Conservation (phyloP, 2,113 vertebrate genomes). For the Perca flavescens region DNA sequence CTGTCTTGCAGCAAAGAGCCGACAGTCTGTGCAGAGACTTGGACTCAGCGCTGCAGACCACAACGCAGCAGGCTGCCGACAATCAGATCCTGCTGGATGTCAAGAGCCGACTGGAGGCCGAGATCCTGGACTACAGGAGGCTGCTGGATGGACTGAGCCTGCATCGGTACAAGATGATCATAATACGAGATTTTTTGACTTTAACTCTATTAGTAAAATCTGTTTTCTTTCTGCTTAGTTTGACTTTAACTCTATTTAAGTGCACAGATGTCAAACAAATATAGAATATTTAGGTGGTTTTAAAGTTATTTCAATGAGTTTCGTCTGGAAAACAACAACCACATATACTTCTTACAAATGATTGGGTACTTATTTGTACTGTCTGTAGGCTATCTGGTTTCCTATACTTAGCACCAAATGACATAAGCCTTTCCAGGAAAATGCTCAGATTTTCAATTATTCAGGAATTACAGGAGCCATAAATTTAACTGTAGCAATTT, state of each 20-base stretch:
- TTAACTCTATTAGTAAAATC: too few species aligned
- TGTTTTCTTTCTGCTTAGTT: too few species aligned
- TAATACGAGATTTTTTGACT: too few species aligned
- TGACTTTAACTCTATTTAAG: too few species aligned
- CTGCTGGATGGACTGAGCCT: conserved; percentile 9
- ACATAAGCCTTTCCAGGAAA: not conserved
- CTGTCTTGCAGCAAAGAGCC: conserved; percentile 22
- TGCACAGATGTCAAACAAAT: too few species aligned
- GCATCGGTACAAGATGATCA: conserved; percentile 13
- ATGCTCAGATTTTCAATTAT: too few species aligned
- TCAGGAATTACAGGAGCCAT: not conserved
- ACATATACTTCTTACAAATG: not conserved
- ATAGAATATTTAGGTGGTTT: too few species aligned
- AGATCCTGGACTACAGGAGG: conserved; percentile 47
- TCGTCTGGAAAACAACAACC: too few species aligned
- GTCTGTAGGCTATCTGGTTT: not conserved
- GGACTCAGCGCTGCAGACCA: conserved; percentile 22
- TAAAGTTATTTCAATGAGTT: too few species aligned
- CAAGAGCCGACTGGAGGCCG: conserved; percentile 32
- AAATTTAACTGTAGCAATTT: not conserved
- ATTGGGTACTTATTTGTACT: not conserved
- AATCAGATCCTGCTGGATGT: conserved; percentile 39
- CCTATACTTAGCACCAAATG: not conserved
- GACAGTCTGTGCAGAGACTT: conserved; percentile 35
- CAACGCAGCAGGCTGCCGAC: conserved; percentile 21